These are phyloP conservation scores for Myripristis jacobus DNA, from an alignment of 2,797 vertebrate species.

Conservation along the genomic window DNA sequence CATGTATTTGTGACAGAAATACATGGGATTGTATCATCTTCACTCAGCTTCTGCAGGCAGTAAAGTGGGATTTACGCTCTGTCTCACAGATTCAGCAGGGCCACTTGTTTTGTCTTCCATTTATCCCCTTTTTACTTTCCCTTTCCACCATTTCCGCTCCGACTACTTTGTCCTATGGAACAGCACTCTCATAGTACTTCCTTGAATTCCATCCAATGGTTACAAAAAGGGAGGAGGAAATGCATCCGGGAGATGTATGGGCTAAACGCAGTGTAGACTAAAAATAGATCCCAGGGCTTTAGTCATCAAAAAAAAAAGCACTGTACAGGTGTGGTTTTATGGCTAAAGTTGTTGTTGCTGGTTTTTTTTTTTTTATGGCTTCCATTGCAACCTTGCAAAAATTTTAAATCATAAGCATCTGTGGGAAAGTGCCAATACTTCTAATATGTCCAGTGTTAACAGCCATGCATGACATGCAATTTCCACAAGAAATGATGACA, in stretches of 20 bases:
- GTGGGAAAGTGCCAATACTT: conserved; percentile 31
- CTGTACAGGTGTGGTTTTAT: conserved; percentile 69
- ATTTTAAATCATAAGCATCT: conserved; percentile 59
- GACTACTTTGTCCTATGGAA: conserved; percentile 85
- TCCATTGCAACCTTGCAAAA: conserved; percentile 58
- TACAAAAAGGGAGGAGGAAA: conserved; percentile 74
- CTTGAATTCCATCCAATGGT: conserved; percentile 85
- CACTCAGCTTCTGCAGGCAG: background rate
- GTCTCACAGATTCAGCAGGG: conserved; percentile 35
- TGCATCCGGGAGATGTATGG: conserved; percentile 59
- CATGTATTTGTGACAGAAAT: background rate
- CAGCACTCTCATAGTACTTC: conserved; percentile 83
- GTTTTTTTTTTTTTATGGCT: conserved; percentile 49
- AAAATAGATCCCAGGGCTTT: conserved; percentile 71
- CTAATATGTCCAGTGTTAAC: conserved; percentile 51
- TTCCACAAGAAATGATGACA: conserved; percentile 35
- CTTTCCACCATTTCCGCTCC: conserved; percentile 83
- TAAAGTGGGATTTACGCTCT: background rate
- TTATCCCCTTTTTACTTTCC: conserved; percentile 82
- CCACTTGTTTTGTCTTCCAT: conserved; percentile 67
- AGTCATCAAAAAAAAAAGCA: conserved; percentile 60
- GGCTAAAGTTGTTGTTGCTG: conserved; percentile 51
- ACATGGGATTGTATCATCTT: background rate
- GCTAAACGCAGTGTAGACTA: conserved; percentile 52
- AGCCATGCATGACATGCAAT: conserved; percentile 32